These are phyloP conservation scores for Drosophila pseudoobscura DNA, from an alignment of 1,140 invertebrate genomes.

Conservation along the genomic window DNA sequence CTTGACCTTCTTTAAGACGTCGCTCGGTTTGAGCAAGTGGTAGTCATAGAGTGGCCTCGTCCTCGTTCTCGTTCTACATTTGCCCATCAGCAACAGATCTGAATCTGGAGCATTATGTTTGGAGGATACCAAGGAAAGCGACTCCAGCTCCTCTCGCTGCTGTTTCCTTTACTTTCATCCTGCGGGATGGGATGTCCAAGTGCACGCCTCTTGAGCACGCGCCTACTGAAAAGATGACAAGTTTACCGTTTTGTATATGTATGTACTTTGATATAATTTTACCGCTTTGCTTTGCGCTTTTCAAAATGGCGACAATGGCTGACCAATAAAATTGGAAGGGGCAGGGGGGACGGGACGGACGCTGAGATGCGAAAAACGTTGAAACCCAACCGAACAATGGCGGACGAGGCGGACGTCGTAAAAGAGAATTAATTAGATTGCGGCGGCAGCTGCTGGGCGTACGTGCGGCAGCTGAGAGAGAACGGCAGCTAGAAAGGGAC, in stretches of 20 bases:
- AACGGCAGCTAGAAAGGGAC: background rate
- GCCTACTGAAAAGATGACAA: constrained; percentile 28
- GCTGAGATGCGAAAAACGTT: constrained; percentile 49
- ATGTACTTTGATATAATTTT: constrained; percentile 1
- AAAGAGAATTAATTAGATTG: constrained; percentile 78
- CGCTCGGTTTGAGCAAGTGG: no score
- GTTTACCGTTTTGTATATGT: constrained; percentile 19
- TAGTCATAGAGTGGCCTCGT: background rate
- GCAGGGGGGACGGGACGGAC: background rate
- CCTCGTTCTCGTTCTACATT: constrained; percentile 30
- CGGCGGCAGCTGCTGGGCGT: constrained; percentile 70
- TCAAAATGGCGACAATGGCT: constrained; percentile 59
- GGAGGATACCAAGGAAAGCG: background rate
- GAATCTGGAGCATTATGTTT: constrained; percentile 18
- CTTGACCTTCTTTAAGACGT: no score
- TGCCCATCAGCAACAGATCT: constrained; percentile 3
- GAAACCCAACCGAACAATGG: constrained; percentile 59
- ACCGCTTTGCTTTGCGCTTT: constrained; percentile 27
- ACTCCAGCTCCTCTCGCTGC: background rate
- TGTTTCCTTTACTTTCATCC: constrained; percentile 6
- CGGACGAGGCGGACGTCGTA: constrained; percentile 49
- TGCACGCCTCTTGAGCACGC: constrained; percentile 62
- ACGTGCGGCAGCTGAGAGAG: constrained; percentile 55
- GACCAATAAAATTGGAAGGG: constrained; percentile 39
- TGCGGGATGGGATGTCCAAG: constrained; percentile 16